phyloP scores from a whole-genome alignment of 2,888 invertebrate species.

The Agrochola litura region DNA sequence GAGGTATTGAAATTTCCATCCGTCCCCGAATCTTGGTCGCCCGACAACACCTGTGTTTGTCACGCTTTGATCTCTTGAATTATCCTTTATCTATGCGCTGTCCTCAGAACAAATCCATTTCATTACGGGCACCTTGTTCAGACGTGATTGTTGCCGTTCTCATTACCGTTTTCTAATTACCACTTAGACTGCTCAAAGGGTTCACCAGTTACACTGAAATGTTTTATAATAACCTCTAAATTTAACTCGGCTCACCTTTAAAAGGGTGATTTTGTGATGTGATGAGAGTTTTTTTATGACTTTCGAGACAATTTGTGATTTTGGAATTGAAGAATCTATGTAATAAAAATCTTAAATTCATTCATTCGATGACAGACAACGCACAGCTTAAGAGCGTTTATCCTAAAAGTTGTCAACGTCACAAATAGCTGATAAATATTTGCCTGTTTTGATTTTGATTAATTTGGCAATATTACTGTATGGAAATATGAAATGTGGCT shows the following conservation, averaged over 20 bases:
- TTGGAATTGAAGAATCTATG: neutral
- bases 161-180: slow-evolving; percentile 67
- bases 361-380: neutral
- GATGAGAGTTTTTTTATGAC: neutral
- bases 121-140: slow-evolving; percentile 42
- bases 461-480: too few relatives aligned
- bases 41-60: slow-evolving; percentile 75
- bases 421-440: too few relatives aligned
- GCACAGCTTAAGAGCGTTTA: too few relatives aligned
- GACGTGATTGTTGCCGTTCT: slow-evolving; percentile 67
- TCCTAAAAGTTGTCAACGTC: too few relatives aligned
- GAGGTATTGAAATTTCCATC: neutral
- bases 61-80: slow-evolving; percentile 80
- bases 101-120: slow-evolving; percentile 59
- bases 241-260: slow-evolving; percentile 23
- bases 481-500: too few relatives aligned
- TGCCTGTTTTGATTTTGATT: too few relatives aligned
- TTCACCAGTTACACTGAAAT: slow-evolving; percentile 32
- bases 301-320: neutral
- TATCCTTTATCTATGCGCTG: slow-evolving; percentile 74
- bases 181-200: slow-evolving; percentile 62
- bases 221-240: slow-evolving; percentile 46
- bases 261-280: slow-evolving; percentile 4
- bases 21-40: slow-evolving; percentile 47
- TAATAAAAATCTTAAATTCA: neutral